Evolutionary conservation across 2,113 vertebrate genomes (phyloP).

Genomic region (Eurystomus gularis): DNA sequence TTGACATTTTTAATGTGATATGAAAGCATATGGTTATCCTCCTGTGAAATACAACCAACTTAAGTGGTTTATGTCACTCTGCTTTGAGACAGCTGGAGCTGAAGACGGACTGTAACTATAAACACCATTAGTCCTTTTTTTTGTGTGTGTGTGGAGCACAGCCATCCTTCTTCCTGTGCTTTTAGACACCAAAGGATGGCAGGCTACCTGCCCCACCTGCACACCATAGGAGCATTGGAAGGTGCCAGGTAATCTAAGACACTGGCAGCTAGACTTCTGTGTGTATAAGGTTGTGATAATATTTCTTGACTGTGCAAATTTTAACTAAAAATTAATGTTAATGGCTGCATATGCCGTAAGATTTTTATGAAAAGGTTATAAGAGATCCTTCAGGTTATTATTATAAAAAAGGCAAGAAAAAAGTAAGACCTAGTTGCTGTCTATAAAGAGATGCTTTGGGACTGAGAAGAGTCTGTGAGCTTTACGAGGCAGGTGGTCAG

Average conservation of each 20-base stretch:
- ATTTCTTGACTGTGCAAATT: background rate
- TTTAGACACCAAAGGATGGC: background rate
- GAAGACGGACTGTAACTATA: conserved; percentile 18
- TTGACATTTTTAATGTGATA: conserved; percentile 44
- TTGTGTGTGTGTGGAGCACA: background rate
- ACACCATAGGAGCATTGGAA: accelerated
- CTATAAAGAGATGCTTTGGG: background rate
- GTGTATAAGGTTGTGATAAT: background rate
- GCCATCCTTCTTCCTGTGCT: background rate
- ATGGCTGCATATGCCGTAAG: background rate
- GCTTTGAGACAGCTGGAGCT: conserved; percentile 46
- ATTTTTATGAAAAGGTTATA: background rate
- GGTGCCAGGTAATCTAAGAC: background rate
- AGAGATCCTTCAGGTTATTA: background rate
- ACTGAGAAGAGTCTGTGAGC: background rate
- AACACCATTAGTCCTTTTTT: conserved; percentile 21
- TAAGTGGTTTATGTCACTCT: conserved; percentile 55
- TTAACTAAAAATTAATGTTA: background rate
- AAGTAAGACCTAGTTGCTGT: background rate
- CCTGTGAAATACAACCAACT: conserved; percentile 26
- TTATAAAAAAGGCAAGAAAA: background rate
- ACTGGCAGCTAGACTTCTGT: background rate
- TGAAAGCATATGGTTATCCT: conserved; percentile 33
- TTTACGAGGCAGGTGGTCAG: background rate
- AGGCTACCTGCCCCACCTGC: background rate